phyloP scores from a whole-genome alignment of 1,140 invertebrate genomes.

The Drosophila elegans region DNA sequence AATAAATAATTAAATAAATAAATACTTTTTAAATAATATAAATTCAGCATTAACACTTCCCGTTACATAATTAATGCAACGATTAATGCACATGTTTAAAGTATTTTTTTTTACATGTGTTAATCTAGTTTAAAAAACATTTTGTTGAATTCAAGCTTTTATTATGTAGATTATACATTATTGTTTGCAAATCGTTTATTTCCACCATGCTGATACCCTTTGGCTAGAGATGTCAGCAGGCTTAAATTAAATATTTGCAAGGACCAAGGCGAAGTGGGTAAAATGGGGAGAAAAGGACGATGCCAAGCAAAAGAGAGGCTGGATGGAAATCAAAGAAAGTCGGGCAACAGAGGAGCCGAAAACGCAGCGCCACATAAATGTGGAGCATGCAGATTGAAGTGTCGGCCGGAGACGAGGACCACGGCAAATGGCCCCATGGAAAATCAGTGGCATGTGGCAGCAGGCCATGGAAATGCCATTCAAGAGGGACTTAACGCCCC shows the following conservation, averaged over 20 bases:
- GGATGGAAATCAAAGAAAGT: constrained; percentile 44
- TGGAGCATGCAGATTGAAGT: constrained; percentile 79
- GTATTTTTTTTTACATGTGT: no score
- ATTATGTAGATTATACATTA: no score
- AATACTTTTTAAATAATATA: no score
- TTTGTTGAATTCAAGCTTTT: no score
- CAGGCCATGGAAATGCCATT: constrained; percentile 37
- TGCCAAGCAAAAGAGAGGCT: background rate
- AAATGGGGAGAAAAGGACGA: background rate
- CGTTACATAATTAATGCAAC: no score
- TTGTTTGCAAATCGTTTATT: background rate
- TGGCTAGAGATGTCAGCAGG: constrained; percentile 9
- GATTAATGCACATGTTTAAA: no score
- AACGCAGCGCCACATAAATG: constrained; percentile 72
- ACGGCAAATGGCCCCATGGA: constrained; percentile 19
- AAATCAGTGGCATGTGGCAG: constrained; percentile 38
- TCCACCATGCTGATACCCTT: constrained; percentile 26
- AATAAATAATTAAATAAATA: no score
- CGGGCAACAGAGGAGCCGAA: constrained; percentile 47
- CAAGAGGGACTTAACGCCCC: constrained; percentile 30
- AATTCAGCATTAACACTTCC: no score
- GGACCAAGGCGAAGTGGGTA: constrained; percentile 10
- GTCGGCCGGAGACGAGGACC: constrained; percentile 34
- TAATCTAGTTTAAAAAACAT: no score
- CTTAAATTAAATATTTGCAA: constrained; percentile 77